Conservation (phyloP, 2,113 vertebrate species). For the Bubo scandiacus region DNA sequence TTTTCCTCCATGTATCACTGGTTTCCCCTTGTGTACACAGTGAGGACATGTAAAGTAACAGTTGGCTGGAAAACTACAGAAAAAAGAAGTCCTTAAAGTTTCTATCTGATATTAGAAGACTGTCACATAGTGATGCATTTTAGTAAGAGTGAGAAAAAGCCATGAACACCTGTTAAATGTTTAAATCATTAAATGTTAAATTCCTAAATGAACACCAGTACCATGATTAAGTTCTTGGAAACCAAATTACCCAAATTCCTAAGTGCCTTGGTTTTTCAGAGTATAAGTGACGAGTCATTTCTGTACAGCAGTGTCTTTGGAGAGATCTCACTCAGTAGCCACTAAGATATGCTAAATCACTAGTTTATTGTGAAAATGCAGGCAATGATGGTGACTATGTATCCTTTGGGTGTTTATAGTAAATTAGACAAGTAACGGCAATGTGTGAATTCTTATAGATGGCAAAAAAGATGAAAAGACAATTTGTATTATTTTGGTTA, state of each 20-base stretch:
- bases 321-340: background rate
- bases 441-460: background rate
- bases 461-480: background rate
- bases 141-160: background rate
- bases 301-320: background rate
- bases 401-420: background rate
- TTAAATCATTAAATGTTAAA: too few species aligned
- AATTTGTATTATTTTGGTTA: background rate
- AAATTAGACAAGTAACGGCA: background rate
- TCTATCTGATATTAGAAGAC: background rate
- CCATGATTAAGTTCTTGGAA: background rate
- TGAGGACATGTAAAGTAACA: background rate
- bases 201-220: too few species aligned
- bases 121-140: background rate
- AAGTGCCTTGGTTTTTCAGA: background rate
- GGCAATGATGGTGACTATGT: rapidly evolving
- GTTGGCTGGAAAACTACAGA: background rate
- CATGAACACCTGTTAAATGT: background rate
- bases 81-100: background rate
- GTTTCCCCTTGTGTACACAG: background rate
- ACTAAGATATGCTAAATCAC: background rate
- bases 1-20: background rate
- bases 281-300: background rate
- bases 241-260: background rate
- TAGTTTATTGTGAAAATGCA: background rate